Base-by-base conservation (phyloP, 2,113 vertebrate genomes). In the Phylloscopus trochiloides region DNA sequence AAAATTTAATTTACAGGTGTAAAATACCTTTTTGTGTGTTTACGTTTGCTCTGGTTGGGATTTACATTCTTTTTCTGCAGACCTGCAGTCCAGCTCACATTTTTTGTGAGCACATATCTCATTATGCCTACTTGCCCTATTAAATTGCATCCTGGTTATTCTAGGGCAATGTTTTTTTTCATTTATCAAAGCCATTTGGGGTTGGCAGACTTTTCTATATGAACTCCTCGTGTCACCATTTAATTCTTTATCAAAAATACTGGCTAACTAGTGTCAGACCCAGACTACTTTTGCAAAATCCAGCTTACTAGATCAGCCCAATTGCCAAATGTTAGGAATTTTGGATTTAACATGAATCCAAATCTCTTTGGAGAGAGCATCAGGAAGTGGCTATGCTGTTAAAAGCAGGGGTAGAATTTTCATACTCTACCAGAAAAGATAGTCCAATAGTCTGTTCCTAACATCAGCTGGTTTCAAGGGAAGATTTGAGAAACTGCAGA, bases 241-340 rank as follows among this genome's bases (percentile, higher is more conserved):
- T 91, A 89, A 91, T 52, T 48, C 40, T 85, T 85, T 59, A 75
- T 62, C 51, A 87, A 75, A 95, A 94, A 59, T 72, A 72, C n/a
- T 75, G 34, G 59, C 67, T 89, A 89, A 81, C n/a, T 78, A 29
- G 20, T 59, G 32, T 78, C 87, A 95, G 52, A 77, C 21, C 26
- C 76, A 73, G 18, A 55, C 2, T 19, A 9, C 34, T 74, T 54
- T 48, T 85, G 61, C 47, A 89, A 94, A 89, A 74, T 59, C 10
- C 32, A 73, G 10, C 2, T 92, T 86, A 43, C n/a, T 59, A 40
- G 5, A 58, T 81, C 18, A 50, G 25, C 48, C 42, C 42, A 74
- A 5, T 38, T 66, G 51, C 42, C 72, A 84, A 43, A 59, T 19
- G 9, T 55, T 82, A 65, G 24, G 6, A 43, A 81, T 67, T 87